phyloP scores from a whole-genome alignment of 2,888 invertebrate species.

The Xanthostigma xanthostigma region DNA sequence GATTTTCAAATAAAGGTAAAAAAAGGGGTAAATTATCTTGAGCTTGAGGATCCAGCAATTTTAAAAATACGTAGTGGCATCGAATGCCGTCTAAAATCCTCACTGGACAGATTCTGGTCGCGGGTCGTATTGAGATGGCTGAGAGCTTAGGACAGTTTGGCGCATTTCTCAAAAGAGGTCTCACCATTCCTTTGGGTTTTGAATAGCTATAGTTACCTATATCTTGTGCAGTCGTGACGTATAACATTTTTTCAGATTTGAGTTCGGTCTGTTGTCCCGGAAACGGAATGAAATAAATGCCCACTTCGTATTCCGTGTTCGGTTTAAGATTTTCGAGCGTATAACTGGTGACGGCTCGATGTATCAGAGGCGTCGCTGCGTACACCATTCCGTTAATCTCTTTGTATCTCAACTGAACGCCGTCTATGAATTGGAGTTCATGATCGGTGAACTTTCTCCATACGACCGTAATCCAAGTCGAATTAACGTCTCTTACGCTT shows the following conservation, averaged over 20 bases:
- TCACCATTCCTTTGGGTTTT: too few relatives aligned
- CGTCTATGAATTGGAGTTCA: constrained; percentile 73
- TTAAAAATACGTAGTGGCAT: too few relatives aligned
- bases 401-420: constrained; percentile 73
- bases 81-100: too few relatives aligned
- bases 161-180: too few relatives aligned
- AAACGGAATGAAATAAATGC: constrained; percentile 70
- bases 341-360: constrained; percentile 63
- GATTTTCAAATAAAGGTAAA: too few relatives aligned
- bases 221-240: constrained; percentile 55
- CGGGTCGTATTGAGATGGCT: too few relatives aligned
- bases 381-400: constrained; percentile 70
- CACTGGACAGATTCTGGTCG: too few relatives aligned
- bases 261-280: constrained; percentile 65
- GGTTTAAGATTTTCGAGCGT: constrained; percentile 65
- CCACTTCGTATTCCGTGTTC: constrained; percentile 66
- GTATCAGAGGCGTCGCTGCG: constrained; percentile 70
- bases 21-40: too few relatives aligned
- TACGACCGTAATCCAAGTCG: constrained; percentile 59
- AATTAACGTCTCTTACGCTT: constrained; percentile 56
- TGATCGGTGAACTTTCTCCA: constrained; percentile 73
- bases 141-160: too few relatives aligned
- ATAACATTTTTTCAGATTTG: constrained; percentile 50
- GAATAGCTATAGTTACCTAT: constrained; percentile 32
- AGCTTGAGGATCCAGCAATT: too few relatives aligned